Base-by-base conservation (phyloP, 1,140 invertebrate species). In the Hylaeus volcanicus region DNA sequence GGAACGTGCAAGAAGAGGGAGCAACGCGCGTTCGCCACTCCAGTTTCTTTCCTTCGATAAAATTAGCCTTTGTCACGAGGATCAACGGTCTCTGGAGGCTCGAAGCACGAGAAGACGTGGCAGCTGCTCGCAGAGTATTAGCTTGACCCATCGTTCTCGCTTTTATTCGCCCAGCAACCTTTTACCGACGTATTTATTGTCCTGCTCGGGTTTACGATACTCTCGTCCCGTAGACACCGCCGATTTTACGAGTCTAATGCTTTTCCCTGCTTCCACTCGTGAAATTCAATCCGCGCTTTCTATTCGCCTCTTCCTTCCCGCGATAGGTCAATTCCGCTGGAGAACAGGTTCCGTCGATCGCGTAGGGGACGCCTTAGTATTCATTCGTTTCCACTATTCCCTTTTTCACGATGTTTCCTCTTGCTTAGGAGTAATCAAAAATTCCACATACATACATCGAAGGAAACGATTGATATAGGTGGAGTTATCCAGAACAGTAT, bases 151-250 rank as follows among this genome's bases (percentile, higher is more conserved):
- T 73, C 56, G 76, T 80, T 76, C 78, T 74, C 80, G 58, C 79
- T 61, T 82, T 86, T 86, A 85, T 74, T 79, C 79, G 39, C 41
- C 70, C 14, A n/a, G 11, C 83, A 51, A 74, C 56, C 74, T 78
- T 85, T 85, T 81, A 75, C 75, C 66, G 9, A 68, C 66, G 68
- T 71, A 79, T 79, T 86, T 82, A 86, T 82, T 66, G 84, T 63
- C 74, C 39, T 69, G 58, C 51, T 72, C 56, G 71, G 75, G 56
- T 86, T 86, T 82, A 85, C 71, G 84, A 63, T 53, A 53, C 26
- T 41, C 69, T 41, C 69, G 26, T 12, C 37, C 56, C 14, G 26
- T 61, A 53, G 68, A 41, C 12, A 26, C 37, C 6, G 5, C 26
- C 72, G 11, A 63, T 75, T 56, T 70, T 72, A 68, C 74, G 43